These are phyloP conservation scores for Chelonus insularis DNA, from an alignment of 1,140 invertebrate genomes.

Conservation along the genomic window DNA sequence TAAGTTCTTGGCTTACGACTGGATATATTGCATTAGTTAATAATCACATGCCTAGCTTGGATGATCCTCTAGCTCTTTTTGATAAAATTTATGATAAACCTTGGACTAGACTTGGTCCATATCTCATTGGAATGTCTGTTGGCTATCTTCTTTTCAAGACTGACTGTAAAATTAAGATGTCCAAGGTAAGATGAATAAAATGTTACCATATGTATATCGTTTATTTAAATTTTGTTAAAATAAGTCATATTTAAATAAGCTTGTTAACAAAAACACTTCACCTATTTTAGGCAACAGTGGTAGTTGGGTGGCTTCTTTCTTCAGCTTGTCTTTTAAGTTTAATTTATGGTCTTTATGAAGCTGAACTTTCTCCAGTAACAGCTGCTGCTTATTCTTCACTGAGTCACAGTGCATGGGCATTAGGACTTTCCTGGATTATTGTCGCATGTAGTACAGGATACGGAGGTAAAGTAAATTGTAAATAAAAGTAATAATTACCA, in stretches of 20 bases:
- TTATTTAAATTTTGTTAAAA: constrained; percentile 13
- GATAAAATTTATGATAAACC: constrained; percentile 89
- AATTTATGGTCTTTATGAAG: constrained; percentile 76
- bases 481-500: background rate
- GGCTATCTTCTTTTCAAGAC: constrained; percentile 83
- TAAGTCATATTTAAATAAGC: too few relatives aligned
- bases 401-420: constrained; percentile 82
- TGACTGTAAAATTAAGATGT: constrained; percentile 77
- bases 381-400: constrained; percentile 81
- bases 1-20: constrained; percentile 78
- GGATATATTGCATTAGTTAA: constrained; percentile 78
- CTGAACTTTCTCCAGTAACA: constrained; percentile 68
- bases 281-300: constrained; percentile 65
- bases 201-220: background rate
- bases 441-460: constrained; percentile 87
- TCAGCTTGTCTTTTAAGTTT: constrained; percentile 68
- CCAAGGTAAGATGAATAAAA: constrained; percentile 60
- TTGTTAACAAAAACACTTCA: too few relatives aligned
- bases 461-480: constrained; percentile 65
- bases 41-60: constrained; percentile 76
- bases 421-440: constrained; percentile 82
- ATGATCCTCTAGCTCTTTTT: constrained; percentile 80
- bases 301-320: constrained; percentile 71
- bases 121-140: constrained; percentile 80
- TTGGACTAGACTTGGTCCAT: constrained; percentile 81